phyloP scores from a whole-genome alignment of 2,888 invertebrate species.

The Hirtodrosophila duncani region DNA sequence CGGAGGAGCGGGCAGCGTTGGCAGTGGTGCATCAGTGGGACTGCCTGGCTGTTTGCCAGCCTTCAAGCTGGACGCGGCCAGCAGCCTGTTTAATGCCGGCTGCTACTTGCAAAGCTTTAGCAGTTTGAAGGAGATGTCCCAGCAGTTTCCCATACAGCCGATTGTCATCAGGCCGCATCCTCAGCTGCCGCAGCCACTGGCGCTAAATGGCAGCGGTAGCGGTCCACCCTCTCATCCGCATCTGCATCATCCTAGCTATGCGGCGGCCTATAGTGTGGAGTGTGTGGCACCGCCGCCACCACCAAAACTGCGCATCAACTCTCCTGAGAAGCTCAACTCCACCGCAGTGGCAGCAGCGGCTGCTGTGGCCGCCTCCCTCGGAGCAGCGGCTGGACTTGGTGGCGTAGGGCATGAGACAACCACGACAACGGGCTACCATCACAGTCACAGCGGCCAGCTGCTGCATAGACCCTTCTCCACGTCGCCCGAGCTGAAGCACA shows the following conservation, averaged over 20 bases:
- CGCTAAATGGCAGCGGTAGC: constrained; percentile 66
- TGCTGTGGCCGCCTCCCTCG: constrained; percentile 37
- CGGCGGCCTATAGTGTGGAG: constrained; percentile 67
- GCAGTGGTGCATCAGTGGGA: constrained; percentile 20
- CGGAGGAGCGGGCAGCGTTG: constrained; percentile 20
- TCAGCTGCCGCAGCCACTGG: constrained; percentile 74
- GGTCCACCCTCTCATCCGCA: constrained; percentile 49
- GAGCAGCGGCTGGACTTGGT: constrained; percentile 11
- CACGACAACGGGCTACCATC: constrained; percentile 69
- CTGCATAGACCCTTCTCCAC: constrained; percentile 78
- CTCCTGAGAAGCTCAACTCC: constrained; percentile 78
- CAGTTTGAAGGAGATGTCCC: constrained; percentile 77
- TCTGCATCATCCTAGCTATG: constrained; percentile 67
- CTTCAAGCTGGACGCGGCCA: constrained; percentile 75
- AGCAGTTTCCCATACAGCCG: constrained; percentile 78
- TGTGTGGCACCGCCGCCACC: constrained; percentile 56
- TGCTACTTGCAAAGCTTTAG: constrained; percentile 78
- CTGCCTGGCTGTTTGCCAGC: constrained; percentile 72
- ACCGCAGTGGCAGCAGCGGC: constrained; percentile 62
- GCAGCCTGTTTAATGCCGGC: constrained; percentile 76
- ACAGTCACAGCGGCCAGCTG: constrained; percentile 57
- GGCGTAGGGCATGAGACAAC: constrained; percentile 24
- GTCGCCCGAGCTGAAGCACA: constrained; percentile 76
- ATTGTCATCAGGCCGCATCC: constrained; percentile 78
- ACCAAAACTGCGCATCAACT: constrained; percentile 78